Base-by-base conservation (phyloP, 2,797 vertebrate genomes). In the Vipera latastei region DNA sequence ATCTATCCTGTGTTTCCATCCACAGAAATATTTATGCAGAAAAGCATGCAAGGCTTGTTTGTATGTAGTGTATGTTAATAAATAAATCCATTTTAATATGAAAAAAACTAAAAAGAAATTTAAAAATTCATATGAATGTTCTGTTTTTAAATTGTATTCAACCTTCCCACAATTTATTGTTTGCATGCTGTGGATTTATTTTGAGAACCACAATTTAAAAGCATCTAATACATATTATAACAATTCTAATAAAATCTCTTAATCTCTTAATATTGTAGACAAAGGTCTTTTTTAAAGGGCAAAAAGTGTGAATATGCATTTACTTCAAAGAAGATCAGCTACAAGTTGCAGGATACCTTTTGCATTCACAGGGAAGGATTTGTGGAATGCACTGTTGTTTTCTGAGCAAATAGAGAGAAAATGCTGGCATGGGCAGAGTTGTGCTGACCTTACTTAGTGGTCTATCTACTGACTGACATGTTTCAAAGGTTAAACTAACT, bases 401-500 rank as follows among this genome's bases (percentile, higher is more conserved):
- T 97, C 95, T 95, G 48, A 97, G 92, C 94, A 96, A 96, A 96
- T 90, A 97, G 86, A 92, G 92, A 89, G 91, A 95, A 93, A 96
- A 96, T 92, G 86, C 94, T 93, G 92, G 94, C 92, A 92, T 94
- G 95, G 92, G 28, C 96, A 96, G 96, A 96, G 96, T 96, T 97
- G 92, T 94, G 83, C 73, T 97, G 97, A 97, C 97, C 96, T 97
- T 95, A 95, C 38, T 86, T 97, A 94, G 95, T 96, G 92, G 94
- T 96, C 96, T 97, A 93, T 96, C 95, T n/a, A 7, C 94, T 95
- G 97, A 97, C 93, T 96, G 96, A 95, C 97, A 93, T 95, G 94
- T 97, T 98, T 97, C 97, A 98, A 97, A 97, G 97, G 97, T 97
- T 98, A 97, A 97, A 96, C 96, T 96, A 97, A 97, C 97, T 96